Evolutionary conservation across 2,797 vertebrate genomes (phyloP), one percentile per base, ranked within the genome.

Genomic region (Helicolenus hilgendorfi): DNA sequence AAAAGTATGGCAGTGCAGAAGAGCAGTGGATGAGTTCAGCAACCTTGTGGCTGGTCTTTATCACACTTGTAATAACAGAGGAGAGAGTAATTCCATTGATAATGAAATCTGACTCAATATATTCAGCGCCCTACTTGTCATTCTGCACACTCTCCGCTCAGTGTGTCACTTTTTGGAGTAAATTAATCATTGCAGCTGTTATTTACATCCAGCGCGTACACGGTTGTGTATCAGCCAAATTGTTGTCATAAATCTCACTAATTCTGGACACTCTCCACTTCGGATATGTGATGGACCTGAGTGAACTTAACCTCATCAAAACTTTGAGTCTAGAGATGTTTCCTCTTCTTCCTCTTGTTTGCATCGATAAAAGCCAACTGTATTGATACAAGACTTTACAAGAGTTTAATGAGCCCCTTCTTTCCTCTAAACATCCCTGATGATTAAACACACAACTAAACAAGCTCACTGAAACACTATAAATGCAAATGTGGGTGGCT

Each of bases 41-140:
- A 86, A 90, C 90, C 84, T 85, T 11, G 35, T 83, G 86, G 80
- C 89, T 77, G 45, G 76, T 94, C 90, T 90, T 90, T 75, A 90
- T 90, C 83, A 20, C 83, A 69, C 60, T 86, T 73, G 26, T 91
- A 95, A 92, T 90, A 94, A 81, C 81, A 69, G 75, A 79, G 38
- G 10, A 71, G 77, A 96, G 96, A 96, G 95, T 96, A 96, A 96
- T 96, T 95, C 90, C 59, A 77, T 69, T 86, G 89, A 94, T 95
- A 96, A 96, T 96, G 82, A 94, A 96, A 96, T 92, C 80, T 95
- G 96, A 97, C 96, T 96, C 76, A 5, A 90, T 84, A 83, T 84
- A 92, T 93, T 93, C 83, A 74, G 53, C 59, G 0, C 3, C 65
- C 84, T 82, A 27, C 83, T 94, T 89, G 59, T 81, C 74, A 96